Conservation (phyloP, 1,140 invertebrate genomes). For the Leptinotarsa lineolata region DNA sequence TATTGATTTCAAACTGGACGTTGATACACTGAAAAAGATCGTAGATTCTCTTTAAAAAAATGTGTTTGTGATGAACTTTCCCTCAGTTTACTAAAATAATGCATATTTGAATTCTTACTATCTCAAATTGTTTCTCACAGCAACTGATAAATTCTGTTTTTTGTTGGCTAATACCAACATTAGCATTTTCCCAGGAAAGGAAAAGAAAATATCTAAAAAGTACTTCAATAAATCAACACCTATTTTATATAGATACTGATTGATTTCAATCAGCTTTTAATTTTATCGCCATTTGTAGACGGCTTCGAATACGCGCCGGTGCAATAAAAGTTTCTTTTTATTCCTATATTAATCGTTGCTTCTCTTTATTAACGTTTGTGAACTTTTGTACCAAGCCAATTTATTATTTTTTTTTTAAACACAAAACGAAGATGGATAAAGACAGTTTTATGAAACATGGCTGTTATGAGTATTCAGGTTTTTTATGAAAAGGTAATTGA, state of each 20-base stretch:
- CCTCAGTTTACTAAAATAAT: too few species aligned
- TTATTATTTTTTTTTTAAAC: not conserved
- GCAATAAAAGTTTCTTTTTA: not conserved
- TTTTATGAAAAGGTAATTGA: constrained; percentile 20
- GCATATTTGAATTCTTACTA: too few species aligned
- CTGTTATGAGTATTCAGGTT: constrained; percentile 6
- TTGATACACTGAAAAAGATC: too few species aligned
- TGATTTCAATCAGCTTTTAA: not conserved
- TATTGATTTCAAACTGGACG: too few species aligned
- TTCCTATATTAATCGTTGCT: not conserved
- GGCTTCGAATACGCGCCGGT: not conserved
- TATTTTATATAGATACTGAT: not conserved
- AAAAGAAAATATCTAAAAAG: too few species aligned
- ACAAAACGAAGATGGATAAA: constrained; percentile 22
- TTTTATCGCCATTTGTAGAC: not conserved
- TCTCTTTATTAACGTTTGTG: not conserved
- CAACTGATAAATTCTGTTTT: too few species aligned
- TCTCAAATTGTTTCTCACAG: too few species aligned
- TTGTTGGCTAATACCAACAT: too few species aligned
- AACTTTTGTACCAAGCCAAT: too few species aligned
- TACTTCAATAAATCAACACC: not conserved
- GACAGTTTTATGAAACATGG: constrained; percentile 25
- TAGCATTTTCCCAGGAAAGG: too few species aligned
- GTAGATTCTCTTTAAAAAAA: too few species aligned
- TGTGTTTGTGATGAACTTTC: too few species aligned